phyloP scores from a whole-genome alignment of 2,113 vertebrate genomes.

The Rhinolophus sinicus region DNA sequence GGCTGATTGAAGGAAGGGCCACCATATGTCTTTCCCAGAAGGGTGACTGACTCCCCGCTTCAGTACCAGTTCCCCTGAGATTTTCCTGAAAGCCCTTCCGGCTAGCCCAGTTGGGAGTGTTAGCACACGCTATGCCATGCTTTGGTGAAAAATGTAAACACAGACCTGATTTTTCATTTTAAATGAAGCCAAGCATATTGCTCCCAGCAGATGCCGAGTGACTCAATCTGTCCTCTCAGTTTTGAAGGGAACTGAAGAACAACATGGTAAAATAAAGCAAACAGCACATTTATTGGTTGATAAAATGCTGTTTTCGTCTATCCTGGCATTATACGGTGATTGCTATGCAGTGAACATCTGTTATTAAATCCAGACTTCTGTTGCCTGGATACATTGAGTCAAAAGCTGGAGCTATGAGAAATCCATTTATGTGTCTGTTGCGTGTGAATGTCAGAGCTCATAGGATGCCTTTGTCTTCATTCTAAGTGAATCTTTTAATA shows the following conservation, averaged over 20 bases:
- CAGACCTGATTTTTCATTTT: conserved; percentile 77
- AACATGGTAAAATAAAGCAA: conserved; percentile 73
- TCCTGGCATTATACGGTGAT: conserved; percentile 47
- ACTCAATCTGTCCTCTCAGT: conserved; percentile 70
- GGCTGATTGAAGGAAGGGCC: conserved; percentile 35
- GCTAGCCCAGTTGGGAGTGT: conserved; percentile 59
- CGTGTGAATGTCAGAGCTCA: conserved; percentile 54
- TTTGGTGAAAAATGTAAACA: conserved; percentile 73
- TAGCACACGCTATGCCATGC: conserved; percentile 57
- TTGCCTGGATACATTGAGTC: conserved; percentile 80
- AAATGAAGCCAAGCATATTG: conserved; percentile 76
- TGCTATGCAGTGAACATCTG: conserved; percentile 68
- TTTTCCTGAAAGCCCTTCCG: conserved; percentile 62
- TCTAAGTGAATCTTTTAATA: conserved; percentile 63
- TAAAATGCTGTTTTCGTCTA: conserved; percentile 74
- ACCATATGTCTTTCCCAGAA: conserved; percentile 62
- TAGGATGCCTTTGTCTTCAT: conserved; percentile 56
- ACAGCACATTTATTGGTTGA: conserved; percentile 35
- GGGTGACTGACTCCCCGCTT: background rate
- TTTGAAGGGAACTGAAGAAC: conserved; percentile 68
- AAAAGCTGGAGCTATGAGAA: conserved; percentile 75
- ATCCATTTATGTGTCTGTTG: conserved; percentile 67
- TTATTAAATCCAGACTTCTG: conserved; percentile 75
- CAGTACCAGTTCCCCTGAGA: conserved; percentile 53
- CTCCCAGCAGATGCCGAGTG: conserved; percentile 70